Evolutionary conservation across 2,888 invertebrate genomes (phyloP).

Genomic region (Athalia cordata): DNA sequence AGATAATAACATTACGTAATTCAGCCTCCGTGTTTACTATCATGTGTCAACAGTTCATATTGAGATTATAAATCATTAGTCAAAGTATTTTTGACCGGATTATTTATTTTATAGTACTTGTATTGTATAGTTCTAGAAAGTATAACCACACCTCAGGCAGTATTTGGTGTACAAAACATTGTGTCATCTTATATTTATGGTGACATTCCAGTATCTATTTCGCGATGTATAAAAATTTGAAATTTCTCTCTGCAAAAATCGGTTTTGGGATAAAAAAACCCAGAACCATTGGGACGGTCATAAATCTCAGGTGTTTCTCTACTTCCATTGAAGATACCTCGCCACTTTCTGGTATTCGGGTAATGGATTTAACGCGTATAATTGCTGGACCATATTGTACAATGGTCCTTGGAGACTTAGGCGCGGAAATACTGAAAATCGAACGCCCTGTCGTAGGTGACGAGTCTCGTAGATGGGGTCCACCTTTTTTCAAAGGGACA

Average conservation of each 20-base stretch:
- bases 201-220: not conserved
- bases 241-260: not conserved
- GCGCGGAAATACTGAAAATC: slow-evolving; percentile 94
- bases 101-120: no score
- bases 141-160: not conserved
- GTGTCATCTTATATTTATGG: not conserved
- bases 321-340: slow-evolving; percentile 66
- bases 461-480: slow-evolving; percentile 95
- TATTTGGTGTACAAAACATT: not conserved
- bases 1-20: slow-evolving; percentile 31
- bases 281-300: not conserved
- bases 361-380: slow-evolving; percentile 89
- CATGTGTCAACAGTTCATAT: slow-evolving; percentile 8
- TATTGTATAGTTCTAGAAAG: no score
- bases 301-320: slow-evolving; percentile 2
- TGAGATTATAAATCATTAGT: no score
- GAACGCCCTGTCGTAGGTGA: slow-evolving; percentile 90
- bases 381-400: slow-evolving; percentile 96
- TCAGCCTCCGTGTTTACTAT: not conserved
- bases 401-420: slow-evolving; percentile 94
- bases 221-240: slow-evolving; percentile 1
- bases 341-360: slow-evolving; percentile 82
- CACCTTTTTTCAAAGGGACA: slow-evolving; percentile 84
- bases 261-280: not conserved
- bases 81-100: no score